Evolutionary conservation across 2,888 invertebrate genomes (phyloP), one percentile per base, ranked within the genome.

Genomic region (Aphodius sticticus): DNA sequence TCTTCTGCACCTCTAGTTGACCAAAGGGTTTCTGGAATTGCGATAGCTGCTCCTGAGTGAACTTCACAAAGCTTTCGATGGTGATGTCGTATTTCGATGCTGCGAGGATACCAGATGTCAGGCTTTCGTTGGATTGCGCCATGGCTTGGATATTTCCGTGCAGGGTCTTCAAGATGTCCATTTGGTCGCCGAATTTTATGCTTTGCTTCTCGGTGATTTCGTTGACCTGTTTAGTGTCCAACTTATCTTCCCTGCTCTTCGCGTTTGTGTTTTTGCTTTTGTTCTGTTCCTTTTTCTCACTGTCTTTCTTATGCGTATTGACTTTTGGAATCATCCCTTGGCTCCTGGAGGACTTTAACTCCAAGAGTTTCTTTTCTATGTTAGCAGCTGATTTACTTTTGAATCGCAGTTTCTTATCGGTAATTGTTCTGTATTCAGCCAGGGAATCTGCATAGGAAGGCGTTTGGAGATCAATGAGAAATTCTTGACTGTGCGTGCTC

Each of bases 11-110:
- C 9, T 53, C 53, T 12, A 53, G 12, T 9, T 53, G 53, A 53
- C 53, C 53, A 53, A 53, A 53, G 53, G 53, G 53, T 53, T 53
- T 53, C 53, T 53, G 53, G 53, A 53, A 53, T 53, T 53, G 53
- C 53, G 53, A 53, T 53, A 53, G 7, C 12, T 53, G 53, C 53
- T 53, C 53, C 12, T 53, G 53, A 12, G 53, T 53, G 53, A 53
- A 53, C 12, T 53, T 53, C 12, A 53, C 53, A 53, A 53, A 53
- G 12, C 53, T 53, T 12, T 53, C 53, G 53, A 53, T 53, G 53
- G 53, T 53, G 9, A 53, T 12, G 6, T 53, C 53, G 53, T 53
- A 53, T 53, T 53, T 53, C 4, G 53, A 53, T 12, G 53, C 53
- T 53, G 53, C 53, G 7, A 53, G 53, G 53, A 53, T 53, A 12